Base-by-base conservation (phyloP, 1,140 invertebrate genomes). In the Bacillus rossius region DNA sequence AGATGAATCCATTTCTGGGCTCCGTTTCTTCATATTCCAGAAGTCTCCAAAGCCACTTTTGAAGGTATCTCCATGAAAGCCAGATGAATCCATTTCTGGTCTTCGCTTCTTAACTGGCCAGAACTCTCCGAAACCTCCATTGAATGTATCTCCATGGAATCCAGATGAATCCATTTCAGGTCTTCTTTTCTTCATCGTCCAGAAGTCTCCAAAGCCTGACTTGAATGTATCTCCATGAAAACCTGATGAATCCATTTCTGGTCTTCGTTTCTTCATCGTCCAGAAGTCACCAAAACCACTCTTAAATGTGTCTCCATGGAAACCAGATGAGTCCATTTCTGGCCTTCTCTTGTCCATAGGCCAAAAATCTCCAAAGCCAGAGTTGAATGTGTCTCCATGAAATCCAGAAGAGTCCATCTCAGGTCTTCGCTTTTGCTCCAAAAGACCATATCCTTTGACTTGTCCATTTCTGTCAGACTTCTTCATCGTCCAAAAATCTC, bases 241-340 rank as follows among this genome's bases (percentile, higher is more conserved):
- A 1, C 76, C 76, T 37, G 68, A 64, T 2, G 76, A 71, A 49
- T 74, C 73, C 62, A 76, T 73, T 60, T 76, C 76, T 3, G 73
- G 74, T 14, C 67, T 25, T 48, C 67, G 64, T 58, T 74, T 74
- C 55, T 74, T 72, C 67, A 77, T 75, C 0, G 76, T 73, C 48
- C 73, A 72, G 64, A 78, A 79, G 40, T 77, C 73, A 10, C 77
- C 78, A 56, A 79, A 78, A 2, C 75, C 74, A 53, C 69, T 65
- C 51, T 68, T 69, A 55, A 77, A 77, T 14, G 73, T 69, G 55
- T 75, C 72, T 20, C 68, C 71, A 45, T 76, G 66, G 58, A 75
- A 75, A 16, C 67, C 69, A 19, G 49, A 53, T 7, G 75, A 71
- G 45, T 72, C 72, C 60, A 73, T 70, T 59, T 74, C 74, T 1